phyloP scores from a whole-genome alignment of 2,888 invertebrate species.

The Caenorhabditis plicata region DNA sequence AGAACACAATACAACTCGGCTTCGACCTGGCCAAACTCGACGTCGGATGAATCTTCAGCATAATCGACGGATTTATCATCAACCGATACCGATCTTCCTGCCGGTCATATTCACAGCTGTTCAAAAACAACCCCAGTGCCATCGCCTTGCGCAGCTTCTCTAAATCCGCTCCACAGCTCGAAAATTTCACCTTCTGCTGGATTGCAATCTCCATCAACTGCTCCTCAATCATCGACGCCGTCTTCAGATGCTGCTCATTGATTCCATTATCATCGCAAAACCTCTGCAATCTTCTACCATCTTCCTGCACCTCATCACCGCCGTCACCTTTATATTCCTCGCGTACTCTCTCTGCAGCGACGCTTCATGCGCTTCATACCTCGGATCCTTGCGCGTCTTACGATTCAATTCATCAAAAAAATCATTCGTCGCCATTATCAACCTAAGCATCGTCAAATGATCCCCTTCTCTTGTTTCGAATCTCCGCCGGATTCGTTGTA shows the following conservation, averaged over 20 bases:
- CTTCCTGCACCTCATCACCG: background rate
- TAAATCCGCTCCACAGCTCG: constrained; percentile 25
- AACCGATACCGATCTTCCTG: constrained; percentile 52
- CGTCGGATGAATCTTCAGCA: constrained; percentile 57
- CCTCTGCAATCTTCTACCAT: constrained; percentile 3
- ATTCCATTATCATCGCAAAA: constrained; percentile 29
- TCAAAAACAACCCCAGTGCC: constrained; percentile 53
- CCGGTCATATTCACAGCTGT: constrained; percentile 54
- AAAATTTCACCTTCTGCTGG: constrained; percentile 12
- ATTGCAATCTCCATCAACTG: constrained; percentile 26
- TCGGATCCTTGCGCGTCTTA: constrained; percentile 17
- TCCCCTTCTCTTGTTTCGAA: constrained; percentile 67
- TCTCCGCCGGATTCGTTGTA: constrained; percentile 67
- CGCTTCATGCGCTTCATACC: constrained; percentile 13
- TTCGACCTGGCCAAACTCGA: constrained; percentile 46
- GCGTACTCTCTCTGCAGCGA: constrained; percentile 23
- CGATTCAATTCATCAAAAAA: constrained; percentile 35
- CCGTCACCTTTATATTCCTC: constrained; percentile 7
- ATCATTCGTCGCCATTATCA: constrained; percentile 29
- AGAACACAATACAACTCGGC: constrained; percentile 53
- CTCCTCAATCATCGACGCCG: constrained; percentile 27
- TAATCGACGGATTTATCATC: constrained; percentile 41
- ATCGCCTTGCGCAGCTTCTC: constrained; percentile 41
- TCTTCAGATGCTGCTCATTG: constrained; percentile 31
- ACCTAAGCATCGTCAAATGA: constrained; percentile 52